These are phyloP conservation scores for Tachyglossus aculeatus DNA, from an alignment of 2,797 vertebrate species.

Conservation along the genomic window DNA sequence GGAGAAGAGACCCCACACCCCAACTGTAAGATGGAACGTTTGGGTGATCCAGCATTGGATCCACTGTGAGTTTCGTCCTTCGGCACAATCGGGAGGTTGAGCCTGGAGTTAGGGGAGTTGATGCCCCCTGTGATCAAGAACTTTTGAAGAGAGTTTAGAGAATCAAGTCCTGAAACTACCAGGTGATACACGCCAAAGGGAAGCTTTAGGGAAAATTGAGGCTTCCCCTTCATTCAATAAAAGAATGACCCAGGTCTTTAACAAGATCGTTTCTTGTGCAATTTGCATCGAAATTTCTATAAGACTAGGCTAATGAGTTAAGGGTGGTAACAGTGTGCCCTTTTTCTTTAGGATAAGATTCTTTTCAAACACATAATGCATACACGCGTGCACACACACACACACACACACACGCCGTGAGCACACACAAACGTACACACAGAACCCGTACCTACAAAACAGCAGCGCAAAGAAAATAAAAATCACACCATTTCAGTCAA, in stretches of 20 bases:
- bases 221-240: slow-evolving; percentile 14
- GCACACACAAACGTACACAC: slow-evolving; percentile 52
- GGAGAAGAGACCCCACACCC: neutral
- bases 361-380: slow-evolving; percentile 58
- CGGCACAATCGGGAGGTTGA: neutral
- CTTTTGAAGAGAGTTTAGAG: neutral
- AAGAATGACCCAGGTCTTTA: too few species aligned
- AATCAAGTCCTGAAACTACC: neutral
- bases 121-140: neutral
- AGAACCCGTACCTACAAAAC: slow-evolving; percentile 59
- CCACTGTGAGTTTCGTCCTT: neutral
- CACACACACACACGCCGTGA: slow-evolving; percentile 28
- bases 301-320: slow-evolving; percentile 57
- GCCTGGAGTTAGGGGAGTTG: neutral
- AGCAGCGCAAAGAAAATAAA: slow-evolving; percentile 65
- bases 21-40: neutral
- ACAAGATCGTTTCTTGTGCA: slow-evolving; percentile 17
- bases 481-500: slow-evolving; percentile 67
- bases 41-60: neutral
- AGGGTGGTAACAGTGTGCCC: slow-evolving; percentile 74
- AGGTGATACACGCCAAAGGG: too few species aligned
- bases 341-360: slow-evolving; percentile 79
- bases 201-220: neutral
- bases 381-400: slow-evolving; percentile 33
- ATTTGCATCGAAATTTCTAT: slow-evolving; percentile 41